Evolutionary conservation across 2,888 invertebrate genomes (phyloP), one percentile per base, ranked within the genome.

Genomic region (Peribatodes rhomboidaria): DNA sequence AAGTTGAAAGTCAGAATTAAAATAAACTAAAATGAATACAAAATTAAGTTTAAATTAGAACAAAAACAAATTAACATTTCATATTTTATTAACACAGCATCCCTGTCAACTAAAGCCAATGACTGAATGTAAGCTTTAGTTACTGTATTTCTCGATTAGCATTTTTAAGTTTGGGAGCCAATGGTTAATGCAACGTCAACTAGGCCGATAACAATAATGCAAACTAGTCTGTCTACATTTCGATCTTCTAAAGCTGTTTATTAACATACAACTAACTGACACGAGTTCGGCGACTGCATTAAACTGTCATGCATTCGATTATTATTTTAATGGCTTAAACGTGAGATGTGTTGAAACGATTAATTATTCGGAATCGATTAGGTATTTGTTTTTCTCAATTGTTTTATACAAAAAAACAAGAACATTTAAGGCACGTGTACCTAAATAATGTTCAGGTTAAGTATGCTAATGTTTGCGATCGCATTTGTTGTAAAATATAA

Each of bases 191-290:
- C 82, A 85, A 82, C 81, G 74, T 81, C 79, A 81, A 81, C 83
- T 81, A 79, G 75, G 75, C 78, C 73, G 86, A 87, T 87, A 89
- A 79, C 76, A 80, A 69, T 88, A 91, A 90, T 90, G 89, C 88
- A 87, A 89, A 88, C 88, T 73, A 83, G 89, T 90, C 88, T 85
- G 78, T 79, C 83, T 76, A 85, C 82, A 82, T 84, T 85, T 86
- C 79, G 80, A 79, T 77, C 82, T 75, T 80, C 77, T 77, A 76
- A 81, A 78, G 80, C 77, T 80, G 74, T 79, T 60, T 85, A 85
- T 85, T 85, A 82, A 82, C 83, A 78, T 77, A 80, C 71, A 74
- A 65, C 61, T 75, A 70, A 73, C 72, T 73, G 69, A 74, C 77
- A 71, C 77, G 77, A 78, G 78, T 77, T 77, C 72, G 73, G 77